Evolutionary conservation across 2,113 vertebrate genomes (phyloP).

Genomic region (Mus pahari): DNA sequence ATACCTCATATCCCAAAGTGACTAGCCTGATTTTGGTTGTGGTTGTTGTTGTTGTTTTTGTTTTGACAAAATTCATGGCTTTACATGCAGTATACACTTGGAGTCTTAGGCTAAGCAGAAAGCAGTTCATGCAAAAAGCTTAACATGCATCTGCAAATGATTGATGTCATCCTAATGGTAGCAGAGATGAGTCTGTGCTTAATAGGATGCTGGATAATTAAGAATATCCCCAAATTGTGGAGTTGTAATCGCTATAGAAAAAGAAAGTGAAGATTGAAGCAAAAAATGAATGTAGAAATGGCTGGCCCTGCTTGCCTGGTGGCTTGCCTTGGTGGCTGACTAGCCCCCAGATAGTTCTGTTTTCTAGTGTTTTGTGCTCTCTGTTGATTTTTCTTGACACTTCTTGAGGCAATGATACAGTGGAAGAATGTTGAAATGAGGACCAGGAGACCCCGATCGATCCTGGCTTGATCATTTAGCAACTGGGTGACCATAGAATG

Average conservation of each 20-base stretch:
- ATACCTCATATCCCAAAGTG: not conserved
- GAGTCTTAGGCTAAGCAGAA: not conserved
- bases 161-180: not conserved
- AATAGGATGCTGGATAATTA: slow-evolving; percentile 48
- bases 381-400: not conserved
- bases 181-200: slow-evolving; percentile 21
- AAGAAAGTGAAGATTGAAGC: not conserved
- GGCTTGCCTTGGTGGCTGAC: not conserved
- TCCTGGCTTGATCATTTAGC: not conserved
- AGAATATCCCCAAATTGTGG: not conserved
- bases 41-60: not conserved
- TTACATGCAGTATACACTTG: not conserved
- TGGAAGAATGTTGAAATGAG: not conserved
- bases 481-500: not conserved
- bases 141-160: not conserved
- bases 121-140: not conserved
- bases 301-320: not conserved
- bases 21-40: not conserved
- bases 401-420: not conserved
- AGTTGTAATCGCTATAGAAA: not conserved
- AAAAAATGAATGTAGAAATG: not conserved
- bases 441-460: not conserved
- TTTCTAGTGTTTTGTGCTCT: not conserved
- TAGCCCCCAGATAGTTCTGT: not conserved
- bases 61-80: not conserved